Conservation (phyloP, 2,113 vertebrate genomes). For the Hymenochirus boettgeri region DNA sequence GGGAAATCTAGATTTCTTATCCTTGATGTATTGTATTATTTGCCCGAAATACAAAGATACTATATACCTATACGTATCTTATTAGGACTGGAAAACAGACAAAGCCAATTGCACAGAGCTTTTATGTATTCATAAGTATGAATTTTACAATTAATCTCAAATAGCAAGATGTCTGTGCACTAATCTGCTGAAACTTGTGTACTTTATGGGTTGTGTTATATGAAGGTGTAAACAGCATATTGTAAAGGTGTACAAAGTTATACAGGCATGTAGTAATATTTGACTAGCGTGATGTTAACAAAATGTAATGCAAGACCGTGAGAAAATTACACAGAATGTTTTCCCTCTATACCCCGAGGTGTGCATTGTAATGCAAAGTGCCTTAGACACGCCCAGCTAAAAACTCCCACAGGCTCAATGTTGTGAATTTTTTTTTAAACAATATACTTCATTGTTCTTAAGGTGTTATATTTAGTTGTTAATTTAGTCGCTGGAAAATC, state of each 20-base stretch:
- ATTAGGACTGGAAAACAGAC: background rate
- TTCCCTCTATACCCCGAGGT: constrained; percentile 17
- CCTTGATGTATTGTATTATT: background rate
- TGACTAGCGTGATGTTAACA: constrained; percentile 22
- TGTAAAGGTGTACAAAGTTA: constrained; percentile 30
- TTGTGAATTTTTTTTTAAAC: constrained; percentile 33
- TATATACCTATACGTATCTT: background rate
- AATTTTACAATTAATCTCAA: constrained; percentile 4
- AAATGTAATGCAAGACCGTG: constrained; percentile 11
- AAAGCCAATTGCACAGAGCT: background rate
- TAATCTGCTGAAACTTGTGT: constrained; percentile 7
- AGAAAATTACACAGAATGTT: constrained; percentile 38
- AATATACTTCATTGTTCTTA: background rate
- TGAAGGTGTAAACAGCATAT: constrained; percentile 27
- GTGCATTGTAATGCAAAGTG: constrained; percentile 7
- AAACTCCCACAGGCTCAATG: constrained; percentile 47
- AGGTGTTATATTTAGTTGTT: background rate
- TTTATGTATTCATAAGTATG: background rate
- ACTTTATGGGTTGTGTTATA: constrained; percentile 35
- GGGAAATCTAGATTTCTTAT: constrained; percentile 9
- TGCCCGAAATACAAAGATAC: background rate
- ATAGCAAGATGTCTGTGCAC: background rate
- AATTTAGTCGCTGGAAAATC: background rate
- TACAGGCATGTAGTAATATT: constrained; percentile 32
- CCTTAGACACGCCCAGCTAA: background rate